Percentiles rank a stretch among this genome's conserved stretches.
phyloP scores from a whole-genome alignment of 2,888 invertebrate species.

The Macrosiphum euphorbiae region DNA sequence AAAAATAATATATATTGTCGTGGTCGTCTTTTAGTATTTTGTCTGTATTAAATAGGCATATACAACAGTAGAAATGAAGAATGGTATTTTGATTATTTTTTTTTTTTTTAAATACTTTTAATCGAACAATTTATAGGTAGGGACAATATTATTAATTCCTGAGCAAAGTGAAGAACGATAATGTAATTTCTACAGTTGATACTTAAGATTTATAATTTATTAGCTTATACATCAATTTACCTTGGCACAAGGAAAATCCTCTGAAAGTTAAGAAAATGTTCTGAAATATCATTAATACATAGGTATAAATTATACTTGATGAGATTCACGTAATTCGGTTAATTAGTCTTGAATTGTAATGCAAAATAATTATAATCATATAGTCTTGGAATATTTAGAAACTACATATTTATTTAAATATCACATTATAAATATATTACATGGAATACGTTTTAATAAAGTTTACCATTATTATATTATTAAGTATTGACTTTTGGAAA shows the following conservation, averaged over 20 bases:
- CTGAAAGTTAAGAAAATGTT: not conserved
- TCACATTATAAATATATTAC: not conserved
- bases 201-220: not conserved
- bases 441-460: not conserved
- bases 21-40: not conserved
- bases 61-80: not conserved
- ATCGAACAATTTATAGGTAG: not conserved
- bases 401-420: not conserved
- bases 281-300: not conserved
- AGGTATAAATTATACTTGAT: not conserved
- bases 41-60: not conserved
- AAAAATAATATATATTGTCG: not conserved
- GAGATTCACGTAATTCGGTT: not conserved
- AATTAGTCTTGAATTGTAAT: not conserved
- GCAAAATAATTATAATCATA: not conserved
- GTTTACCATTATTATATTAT: not conserved
- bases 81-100: not conserved
- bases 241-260: not conserved
- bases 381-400: not conserved
- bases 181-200: not conserved
- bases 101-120: not conserved
- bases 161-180: not conserved
- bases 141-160: not conserved
- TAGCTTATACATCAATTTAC: not conserved
- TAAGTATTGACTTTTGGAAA: not conserved